Percentiles rank a stretch among this genome's conserved stretches.
Evolutionary conservation across 1,140 invertebrate genomes (phyloP).

Genomic region (Drosophila ercepeae): DNA sequence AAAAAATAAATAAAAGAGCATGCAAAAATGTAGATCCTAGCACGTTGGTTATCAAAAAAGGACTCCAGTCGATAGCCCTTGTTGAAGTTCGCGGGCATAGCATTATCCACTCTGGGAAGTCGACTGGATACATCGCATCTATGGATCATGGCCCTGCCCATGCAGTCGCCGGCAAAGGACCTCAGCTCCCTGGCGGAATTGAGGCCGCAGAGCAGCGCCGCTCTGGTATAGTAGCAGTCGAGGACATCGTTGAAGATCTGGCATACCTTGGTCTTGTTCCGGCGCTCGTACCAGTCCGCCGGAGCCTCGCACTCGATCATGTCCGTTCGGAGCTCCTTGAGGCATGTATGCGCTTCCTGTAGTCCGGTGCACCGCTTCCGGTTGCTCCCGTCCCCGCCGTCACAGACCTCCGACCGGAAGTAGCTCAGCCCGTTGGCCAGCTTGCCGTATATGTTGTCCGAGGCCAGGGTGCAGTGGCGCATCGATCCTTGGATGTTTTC

Average conservation of each 20-base stretch:
- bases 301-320: slow-evolving; percentile 77
- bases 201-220: slow-evolving; percentile 70
- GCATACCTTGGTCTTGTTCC: slow-evolving; percentile 52
- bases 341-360: slow-evolving; percentile 52
- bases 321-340: slow-evolving; percentile 70
- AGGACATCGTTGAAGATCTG: slow-evolving; percentile 68
- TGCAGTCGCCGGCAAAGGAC: slow-evolving; percentile 65
- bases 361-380: slow-evolving; percentile 56
- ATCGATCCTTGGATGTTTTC: slow-evolving; percentile 41
- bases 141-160: slow-evolving; percentile 51
- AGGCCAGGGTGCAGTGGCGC: slow-evolving; percentile 38
- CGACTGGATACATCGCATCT: slow-evolving; percentile 38
- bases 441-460: slow-evolving; percentile 67
- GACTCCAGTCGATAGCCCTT: not conserved
- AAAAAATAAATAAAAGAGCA: not conserved
- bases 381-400: slow-evolving; percentile 29
- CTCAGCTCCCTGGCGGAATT: slow-evolving; percentile 59
- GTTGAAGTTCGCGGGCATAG: slow-evolving; percentile 38
- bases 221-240: slow-evolving; percentile 69
- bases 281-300: slow-evolving; percentile 76
- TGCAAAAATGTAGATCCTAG: not conserved
- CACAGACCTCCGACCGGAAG: slow-evolving; percentile 60
- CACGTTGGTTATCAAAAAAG: not conserved
- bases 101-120: slow-evolving; percentile 49
- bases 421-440: slow-evolving; percentile 51